A percentile compares a stretch with the other conserved stretches of the same genome.
phyloP scores from a whole-genome alignment of 2,797 vertebrate genomes.

The Helicolenus hilgendorfi region DNA sequence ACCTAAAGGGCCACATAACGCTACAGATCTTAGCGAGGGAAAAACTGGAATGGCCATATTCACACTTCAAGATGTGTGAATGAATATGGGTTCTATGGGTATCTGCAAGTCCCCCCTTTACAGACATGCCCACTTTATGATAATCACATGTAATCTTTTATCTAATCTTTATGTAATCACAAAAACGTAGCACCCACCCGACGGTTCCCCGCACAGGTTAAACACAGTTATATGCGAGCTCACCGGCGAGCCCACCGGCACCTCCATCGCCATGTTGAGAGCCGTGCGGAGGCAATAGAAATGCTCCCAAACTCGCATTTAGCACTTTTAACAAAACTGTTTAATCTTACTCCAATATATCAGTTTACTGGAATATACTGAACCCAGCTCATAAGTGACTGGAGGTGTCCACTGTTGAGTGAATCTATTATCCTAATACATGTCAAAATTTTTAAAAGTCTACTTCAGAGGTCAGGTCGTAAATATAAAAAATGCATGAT shows the following conservation, averaged over 20 bases:
- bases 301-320: background rate
- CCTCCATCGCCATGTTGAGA: too few species aligned
- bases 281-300: background rate
- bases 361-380: background rate
- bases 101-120: too few species aligned
- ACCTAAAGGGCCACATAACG: background rate
- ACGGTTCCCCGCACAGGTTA: too few species aligned
- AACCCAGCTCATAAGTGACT: background rate
- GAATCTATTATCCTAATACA: background rate
- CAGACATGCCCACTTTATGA: too few species aligned
- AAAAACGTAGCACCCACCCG: too few species aligned
- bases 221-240: too few species aligned
- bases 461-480: constrained; percentile 19
- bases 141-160: too few species aligned
- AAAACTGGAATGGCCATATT: background rate
- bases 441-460: background rate
- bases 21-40: background rate
- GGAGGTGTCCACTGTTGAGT: background rate
- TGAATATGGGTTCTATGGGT: too few species aligned
- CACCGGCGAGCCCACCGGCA: too few species aligned
- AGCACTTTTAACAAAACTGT: background rate
- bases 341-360: background rate
- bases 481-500: constrained; percentile 10
- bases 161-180: too few species aligned
- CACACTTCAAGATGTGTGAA: too few species aligned